Evolutionary conservation across 2,113 vertebrate genomes (phyloP), one percentile per base, ranked within the genome.

Genomic region (Sinocyclocheilus anophthalmus): DNA sequence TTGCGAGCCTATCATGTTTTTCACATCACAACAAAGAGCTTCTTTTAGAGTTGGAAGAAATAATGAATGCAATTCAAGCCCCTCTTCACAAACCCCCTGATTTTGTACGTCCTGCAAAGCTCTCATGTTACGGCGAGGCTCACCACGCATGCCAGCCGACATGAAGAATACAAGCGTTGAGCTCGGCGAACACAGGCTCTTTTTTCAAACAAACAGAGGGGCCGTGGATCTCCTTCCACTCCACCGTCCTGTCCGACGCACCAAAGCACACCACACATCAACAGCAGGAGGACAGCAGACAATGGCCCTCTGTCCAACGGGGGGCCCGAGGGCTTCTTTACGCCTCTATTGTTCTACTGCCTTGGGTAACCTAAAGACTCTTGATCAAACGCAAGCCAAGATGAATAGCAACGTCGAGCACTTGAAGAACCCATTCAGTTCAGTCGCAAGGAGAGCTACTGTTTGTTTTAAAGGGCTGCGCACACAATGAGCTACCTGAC

Each of bases 241-340:
- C 67, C 55, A 79, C 72, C 30, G 26, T 37, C 73, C 80, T 65
- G 69, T 57, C 67, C 45, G 26, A 48, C n/a, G 26, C 84, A 42
- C 80, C 84, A 45, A 81, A 72, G 50, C 67, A 79, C 57, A 39
- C 78, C 84, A 78, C 57, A 80, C 63, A 84, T 84, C 20, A 76
- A 76, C 84, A n/a, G 26, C 59, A 6, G 55, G 50, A 22, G 42
- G 14, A 65, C 11, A 18, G 24, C 30, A 89, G 82, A 89, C 57
- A 85, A 73, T 72, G 63, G 82, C 45, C 26, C 83, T 77, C 85
- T 87, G 72, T 87, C 86, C 63, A 13, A 30, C 18, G 13, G 22
- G 7, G 65, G 42, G 30, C 70, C 69, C 45, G 4, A 7, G 33
- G 65, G 5, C 16, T 42, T 59, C 69, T 87, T 70, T 85, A 85